Evolutionary conservation across 2,888 invertebrate genomes (phyloP), one percentile per base, ranked within the genome.

Genomic region (Cheilosia grossa): DNA sequence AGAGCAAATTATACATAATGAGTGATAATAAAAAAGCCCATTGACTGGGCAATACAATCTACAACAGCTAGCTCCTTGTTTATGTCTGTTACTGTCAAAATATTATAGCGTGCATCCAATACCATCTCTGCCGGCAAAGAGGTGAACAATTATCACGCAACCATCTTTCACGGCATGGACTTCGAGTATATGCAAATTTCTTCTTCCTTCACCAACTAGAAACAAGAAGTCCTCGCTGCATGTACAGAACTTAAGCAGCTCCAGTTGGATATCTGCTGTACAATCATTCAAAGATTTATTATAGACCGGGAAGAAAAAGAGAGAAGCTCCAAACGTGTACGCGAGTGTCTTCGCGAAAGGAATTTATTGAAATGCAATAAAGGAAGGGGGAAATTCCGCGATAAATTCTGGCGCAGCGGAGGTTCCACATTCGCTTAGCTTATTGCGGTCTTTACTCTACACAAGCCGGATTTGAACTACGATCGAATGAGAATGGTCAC

Each of bases 211-310:
- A 4, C 44, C 24, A 13, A 24, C n/a, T 17, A 30, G 6, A 6
- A 27, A 27, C 27, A 27, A 49, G 13, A 24, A 27, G 21, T 42
- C 59, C 9, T n/a, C n/a, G 9, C 9, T 17, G 24, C 17, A 58
- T 21, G 40, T 37, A 9, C 27, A 51, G 24, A 51, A 21, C 51
- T 27, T 51, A 13, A 61, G 63, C 24, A 37, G 27, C 53, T 53
- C 42, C 21, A 58, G 37, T 27, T 17, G 51, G 40, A 42, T 74
- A 81, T 81, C 81, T 63, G 21, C 63, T 69, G 33, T 63, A 63
- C 81, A 74, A 79, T 69, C 73, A 74, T 63, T 83, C 17, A 44
- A 79, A 73, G 82, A 83, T 83, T 83, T 83, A 83, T 83, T 79
- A 64, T 64, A 58, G 56, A 54, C 73, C 56, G 63, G 40, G 63